Evolutionary conservation across 1,140 invertebrate species (phyloP).

Genomic region (Euwallacea fornicatus): DNA sequence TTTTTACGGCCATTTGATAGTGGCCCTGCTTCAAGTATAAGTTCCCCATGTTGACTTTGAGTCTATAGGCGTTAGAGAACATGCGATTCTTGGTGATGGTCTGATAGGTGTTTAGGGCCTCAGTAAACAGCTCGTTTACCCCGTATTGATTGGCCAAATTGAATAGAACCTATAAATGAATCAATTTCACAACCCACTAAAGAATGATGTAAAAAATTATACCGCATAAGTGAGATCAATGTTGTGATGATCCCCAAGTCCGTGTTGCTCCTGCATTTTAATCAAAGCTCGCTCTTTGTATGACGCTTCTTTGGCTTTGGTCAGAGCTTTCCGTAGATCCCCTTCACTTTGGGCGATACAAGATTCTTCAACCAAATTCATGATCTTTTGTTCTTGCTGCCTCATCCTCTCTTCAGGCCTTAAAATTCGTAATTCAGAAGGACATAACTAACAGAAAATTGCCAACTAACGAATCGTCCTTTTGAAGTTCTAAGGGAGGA

Average conservation of each 20-base stretch:
- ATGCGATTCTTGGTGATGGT: conserved; percentile 83
- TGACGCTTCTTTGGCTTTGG: conserved; percentile 95
- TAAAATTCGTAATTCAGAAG: not conserved
- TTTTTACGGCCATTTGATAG: conserved; percentile 93
- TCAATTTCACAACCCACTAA: not conserved
- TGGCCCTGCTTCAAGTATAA: conserved; percentile 96
- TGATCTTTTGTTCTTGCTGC: conserved; percentile 78
- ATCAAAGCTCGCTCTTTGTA: conserved; percentile 89
- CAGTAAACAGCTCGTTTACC: conserved; percentile 91
- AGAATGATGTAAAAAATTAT: conserved; percentile 46
- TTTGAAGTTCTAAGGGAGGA: conserved; percentile 66
- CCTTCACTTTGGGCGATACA: conserved; percentile 61
- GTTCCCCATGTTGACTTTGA: conserved; percentile 98
- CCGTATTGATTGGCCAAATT: conserved; percentile 94
- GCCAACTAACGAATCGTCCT: conserved; percentile 70
- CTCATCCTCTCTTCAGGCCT: conserved; percentile 86
- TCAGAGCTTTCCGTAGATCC: conserved; percentile 64
- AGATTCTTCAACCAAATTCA: conserved; percentile 82
- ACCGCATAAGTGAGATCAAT: conserved; percentile 93
- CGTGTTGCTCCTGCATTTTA: conserved; percentile 85
- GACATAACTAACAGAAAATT: not conserved
- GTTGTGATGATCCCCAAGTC: conserved; percentile 84
- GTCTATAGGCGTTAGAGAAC: conserved; percentile 83
- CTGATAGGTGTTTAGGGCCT: conserved; percentile 95
- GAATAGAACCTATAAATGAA: conserved; percentile 75